Evolutionary conservation across 2,797 vertebrate genomes (phyloP), one percentile per base, ranked within the genome.

Genomic region (Sarcoramphus papa): DNA sequence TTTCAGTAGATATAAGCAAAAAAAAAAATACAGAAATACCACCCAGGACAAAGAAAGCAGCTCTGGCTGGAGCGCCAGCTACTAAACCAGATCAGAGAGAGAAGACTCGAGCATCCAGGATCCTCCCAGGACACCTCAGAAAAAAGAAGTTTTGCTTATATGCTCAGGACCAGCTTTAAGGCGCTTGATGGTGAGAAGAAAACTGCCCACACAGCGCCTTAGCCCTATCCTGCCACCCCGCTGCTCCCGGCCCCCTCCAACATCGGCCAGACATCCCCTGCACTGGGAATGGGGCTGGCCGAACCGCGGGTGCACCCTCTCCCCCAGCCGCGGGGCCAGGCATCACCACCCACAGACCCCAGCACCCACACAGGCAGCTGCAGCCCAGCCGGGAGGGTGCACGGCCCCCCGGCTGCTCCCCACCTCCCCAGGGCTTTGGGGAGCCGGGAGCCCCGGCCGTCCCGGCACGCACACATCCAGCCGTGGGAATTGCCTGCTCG

Each of bases 191-290:
- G 31, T 0, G 45, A 68, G 54, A 48, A 43, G 33, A 22, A 47
- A 76, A 57, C 8, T 2, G 0, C 37, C 37, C 8, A 0, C 37
- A 6, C 1, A 0, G 9, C 1, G 6, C 18, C 20, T 40, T 2
- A 4, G 2, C 21, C 8, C n/a, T 53, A 25, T 10, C 56, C 56
- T 40, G 57, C 31, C 37, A 12, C 50, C 35, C 30, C 13, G 8
- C 45, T 11, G 59, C 50, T 60, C 53, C 69, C 2, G 3, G 4
- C 3, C 63, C 54, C 21, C 27, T 10, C 51, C 0, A 1, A 10
- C 8, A 10, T 2, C 2, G 1, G 1, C 23, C 1, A 4, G 43
- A 18, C 1, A 0, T 1, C 24, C 24, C 12, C 9, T 12, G 30
- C 16, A 1, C 6, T 0, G 14, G 60, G 23, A 19, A 21, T 3